phyloP scores from a whole-genome alignment of 2,888 invertebrate species.

The Glyphotaelius pellucidus region DNA sequence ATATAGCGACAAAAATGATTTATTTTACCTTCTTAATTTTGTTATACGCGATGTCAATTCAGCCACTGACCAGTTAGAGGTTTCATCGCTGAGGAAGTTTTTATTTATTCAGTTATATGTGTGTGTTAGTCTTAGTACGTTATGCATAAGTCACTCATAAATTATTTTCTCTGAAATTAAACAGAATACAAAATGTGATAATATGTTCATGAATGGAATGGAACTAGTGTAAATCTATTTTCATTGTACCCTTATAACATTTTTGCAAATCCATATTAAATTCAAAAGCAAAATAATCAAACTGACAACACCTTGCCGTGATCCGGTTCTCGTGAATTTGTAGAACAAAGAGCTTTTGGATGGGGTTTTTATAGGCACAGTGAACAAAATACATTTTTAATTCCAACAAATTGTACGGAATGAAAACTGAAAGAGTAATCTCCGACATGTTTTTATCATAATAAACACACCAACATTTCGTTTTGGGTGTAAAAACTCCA shows the following conservation, averaged over 20 bases:
- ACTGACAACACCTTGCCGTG: too few species aligned
- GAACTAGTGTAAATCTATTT: background rate
- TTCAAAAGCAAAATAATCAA: too few species aligned
- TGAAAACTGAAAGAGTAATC: background rate
- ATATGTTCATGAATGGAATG: background rate
- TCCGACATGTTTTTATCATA: background rate
- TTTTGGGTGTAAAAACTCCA: background rate
- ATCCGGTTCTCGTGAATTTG: too few species aligned
- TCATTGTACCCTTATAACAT: background rate
- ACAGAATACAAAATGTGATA: background rate
- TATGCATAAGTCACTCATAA: background rate
- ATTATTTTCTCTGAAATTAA: background rate
- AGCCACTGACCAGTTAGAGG: too few species aligned
- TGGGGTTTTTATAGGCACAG: background rate
- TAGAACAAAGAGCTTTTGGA: background rate
- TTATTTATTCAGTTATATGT: too few species aligned
- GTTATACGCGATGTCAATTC: too few species aligned
- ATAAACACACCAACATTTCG: background rate
- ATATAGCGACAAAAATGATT: too few species aligned
- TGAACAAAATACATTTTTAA: background rate
- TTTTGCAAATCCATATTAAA: background rate
- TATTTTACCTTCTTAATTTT: too few species aligned
- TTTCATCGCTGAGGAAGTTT: too few species aligned
- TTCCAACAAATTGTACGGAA: background rate
- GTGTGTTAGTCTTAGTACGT: too few species aligned